phyloP scores from a whole-genome alignment of 2,888 invertebrate genomes.

The Artemia sinica region DNA sequence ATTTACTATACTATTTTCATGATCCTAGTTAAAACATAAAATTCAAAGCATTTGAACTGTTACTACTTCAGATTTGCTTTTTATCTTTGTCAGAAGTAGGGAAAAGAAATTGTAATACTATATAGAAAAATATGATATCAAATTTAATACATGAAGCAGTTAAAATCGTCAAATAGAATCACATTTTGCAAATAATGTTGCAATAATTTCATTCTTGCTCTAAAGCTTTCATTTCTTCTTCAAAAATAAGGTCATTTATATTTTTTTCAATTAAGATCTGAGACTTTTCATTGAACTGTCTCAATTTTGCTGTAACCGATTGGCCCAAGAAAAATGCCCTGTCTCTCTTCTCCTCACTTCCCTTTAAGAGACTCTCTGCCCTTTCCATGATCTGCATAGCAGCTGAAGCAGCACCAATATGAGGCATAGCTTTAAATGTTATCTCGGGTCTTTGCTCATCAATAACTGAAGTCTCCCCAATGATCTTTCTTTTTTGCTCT shows the following conservation, averaged over 20 bases:
- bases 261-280: constrained; percentile 9
- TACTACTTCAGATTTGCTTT: no score
- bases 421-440: background rate
- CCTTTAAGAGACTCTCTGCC: constrained; percentile 4
- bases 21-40: no score
- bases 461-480: no score
- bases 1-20: no score
- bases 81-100: no score
- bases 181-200: background rate
- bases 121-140: background rate
- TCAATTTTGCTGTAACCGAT: no score
- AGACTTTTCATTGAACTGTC: background rate
- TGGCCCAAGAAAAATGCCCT: constrained; percentile 5
- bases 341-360: background rate
- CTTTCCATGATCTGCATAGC: background rate
- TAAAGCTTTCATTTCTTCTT: background rate
- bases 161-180: background rate
- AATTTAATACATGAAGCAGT: background rate
- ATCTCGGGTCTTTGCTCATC: no score
- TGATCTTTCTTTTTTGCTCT: no score
- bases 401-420: background rate
- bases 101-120: background rate
- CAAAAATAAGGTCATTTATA: background rate
- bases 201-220: background rate
- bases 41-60: background rate